These are phyloP conservation scores for Campodea augens DNA, from an alignment of 1,140 invertebrate species.

Conservation along the genomic window DNA sequence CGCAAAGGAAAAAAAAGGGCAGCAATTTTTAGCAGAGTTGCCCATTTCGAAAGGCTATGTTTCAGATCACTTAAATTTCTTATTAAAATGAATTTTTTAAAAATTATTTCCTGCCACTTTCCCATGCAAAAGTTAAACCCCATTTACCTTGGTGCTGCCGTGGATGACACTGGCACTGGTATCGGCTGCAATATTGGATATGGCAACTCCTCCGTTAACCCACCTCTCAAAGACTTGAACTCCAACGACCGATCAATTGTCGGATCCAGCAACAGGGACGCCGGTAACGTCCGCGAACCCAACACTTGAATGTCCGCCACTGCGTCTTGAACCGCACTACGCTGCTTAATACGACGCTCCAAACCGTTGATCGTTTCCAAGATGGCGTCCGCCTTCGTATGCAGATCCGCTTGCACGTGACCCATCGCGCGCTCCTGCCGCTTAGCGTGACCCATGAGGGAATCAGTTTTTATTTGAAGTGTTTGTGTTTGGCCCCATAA, in stretches of 20 bases:
- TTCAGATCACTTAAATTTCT: no score
- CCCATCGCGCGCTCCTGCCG: constrained; percentile 67
- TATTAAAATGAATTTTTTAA: no score
- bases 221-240: constrained; percentile 40
- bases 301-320: constrained; percentile 48
- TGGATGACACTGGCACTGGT: constrained; percentile 1
- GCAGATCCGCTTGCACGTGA: constrained; percentile 64
- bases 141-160: constrained; percentile 8
- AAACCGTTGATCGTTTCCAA: constrained; percentile 71
- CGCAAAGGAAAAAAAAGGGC: no score
- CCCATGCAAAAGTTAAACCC: no score
- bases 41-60: no score
- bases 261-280: constrained; percentile 50
- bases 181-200: not conserved
- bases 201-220: constrained; percentile 15
- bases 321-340: constrained; percentile 22
- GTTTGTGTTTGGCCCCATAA: constrained; percentile 71
- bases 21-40: no score
- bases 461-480: constrained; percentile 63
- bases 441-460: constrained; percentile 62
- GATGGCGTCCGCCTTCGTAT: constrained; percentile 62
- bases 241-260: constrained; percentile 54
- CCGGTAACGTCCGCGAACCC: constrained; percentile 43
- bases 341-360: constrained; percentile 43
- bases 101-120: no score